Evolutionary conservation across 2,113 vertebrate genomes (phyloP), one percentile per base, ranked within the genome.

Genomic region (Rhynchopsitta pachyrhyncha): DNA sequence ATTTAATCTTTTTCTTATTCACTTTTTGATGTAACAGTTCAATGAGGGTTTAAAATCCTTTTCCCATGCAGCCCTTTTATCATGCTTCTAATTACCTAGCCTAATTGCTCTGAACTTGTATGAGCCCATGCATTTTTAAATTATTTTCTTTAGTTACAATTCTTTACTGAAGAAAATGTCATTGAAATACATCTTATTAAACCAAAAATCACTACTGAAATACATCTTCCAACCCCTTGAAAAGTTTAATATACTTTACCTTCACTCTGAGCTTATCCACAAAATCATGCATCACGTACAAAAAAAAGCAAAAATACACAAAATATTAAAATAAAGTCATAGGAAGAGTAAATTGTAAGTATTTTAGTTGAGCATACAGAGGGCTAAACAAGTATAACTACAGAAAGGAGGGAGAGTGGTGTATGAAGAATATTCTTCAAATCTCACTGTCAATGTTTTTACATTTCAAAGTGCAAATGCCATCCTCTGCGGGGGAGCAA

Each of bases 91-190:
- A 98, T 98, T 98, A 98, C 95, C 90, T 93, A 93, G 66, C 57
- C 94, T 98, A 98, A 98, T 98, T 98, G 94, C 96, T 97, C 93
- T 89, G 88, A 97, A 97, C 91, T 88, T 93, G 83, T 90, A 93
- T 25, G 33, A 97, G 92, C 94, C 57, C 5, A 4, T 93, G 91
- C 63, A 91, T 98, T 97, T 94, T 95, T 31, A 10, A 97, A 97
- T 83, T 52, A 81, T 95, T 98, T 97, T 96, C 96, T 97, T 98
- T 98, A 96, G 97, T 98, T 97, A 97, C 92, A 92, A 94, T 91
- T 96, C 87, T 93, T 96, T 83, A 49, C 55, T 75, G 82, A 93
- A 96, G 78, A 94, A 96, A 96, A 84, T 60, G 50, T 55, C 76
- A 47, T 73, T 67, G 82, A 97, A 94, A 93, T 77, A 66, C 62